Base-by-base conservation (phyloP, 2,113 vertebrate species). In the Perca flavescens region DNA sequence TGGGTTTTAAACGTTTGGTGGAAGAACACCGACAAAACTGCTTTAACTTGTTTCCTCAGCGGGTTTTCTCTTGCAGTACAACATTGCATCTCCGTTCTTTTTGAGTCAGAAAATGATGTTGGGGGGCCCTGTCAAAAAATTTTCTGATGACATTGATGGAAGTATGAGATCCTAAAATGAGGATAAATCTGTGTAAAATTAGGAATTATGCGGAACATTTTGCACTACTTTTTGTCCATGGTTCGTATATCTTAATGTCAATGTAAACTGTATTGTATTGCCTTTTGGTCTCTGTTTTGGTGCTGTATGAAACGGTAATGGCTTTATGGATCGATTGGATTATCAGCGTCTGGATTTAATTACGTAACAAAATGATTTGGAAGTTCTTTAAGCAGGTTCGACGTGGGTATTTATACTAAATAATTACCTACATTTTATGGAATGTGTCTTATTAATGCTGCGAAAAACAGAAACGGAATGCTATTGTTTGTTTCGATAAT, bases 211-310 rank as follows among this genome's bases (percentile, higher is more conserved):
- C 1, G 10, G 19, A 62, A 75, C 1, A 11, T 46, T 77, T 80
- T 87, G 68, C 61, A 72, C 79, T 75, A 64, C 3, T 34, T 57
- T 40, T 34, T 49, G 14, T 78, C 19, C 13, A 5, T 73, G n/a
- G 60, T 34, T n/a, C 9, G 2, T 40, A 11, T 0, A 0, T 80
- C 17, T 8, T 62, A 0, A 17, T 28, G 13, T 79, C 2, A 52
- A 5, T 77, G 0, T 63, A 70, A 71, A 9, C 60, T 68, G 0
- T 58, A 14, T 58, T 47, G 2, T 65, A 28, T 31, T 21, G 65
- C 6, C 16, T 0, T 34, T 56, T 10, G 10, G 7, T 63, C 57
- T 63, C 68, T 63, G 53, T 21, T 46, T 54, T 6, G 16, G 19
- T 56, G 19, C 46, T 28, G 9, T 13, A 40, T 74, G 52, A 63